Evolutionary conservation across 92 coral and sea anemone species (phyloP).

Genomic region (Micromussa lordhowensis): DNA sequence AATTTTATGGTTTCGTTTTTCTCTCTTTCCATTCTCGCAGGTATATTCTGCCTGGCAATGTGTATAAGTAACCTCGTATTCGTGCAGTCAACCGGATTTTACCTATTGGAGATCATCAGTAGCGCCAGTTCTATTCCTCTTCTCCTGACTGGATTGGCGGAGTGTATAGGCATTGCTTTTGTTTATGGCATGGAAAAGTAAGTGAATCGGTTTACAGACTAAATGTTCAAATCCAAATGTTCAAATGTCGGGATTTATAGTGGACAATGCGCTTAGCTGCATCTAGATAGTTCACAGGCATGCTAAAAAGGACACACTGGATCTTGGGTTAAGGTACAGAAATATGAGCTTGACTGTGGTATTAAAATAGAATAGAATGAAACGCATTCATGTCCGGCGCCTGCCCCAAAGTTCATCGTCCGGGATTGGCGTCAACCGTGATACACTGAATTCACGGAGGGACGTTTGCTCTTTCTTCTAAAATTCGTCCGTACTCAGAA

Average conservation of each 20-base stretch:
- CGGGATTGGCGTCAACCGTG: no score
- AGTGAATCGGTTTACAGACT: not conserved
- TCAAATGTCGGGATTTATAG: no score
- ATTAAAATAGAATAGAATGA: not conserved
- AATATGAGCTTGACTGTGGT: not conserved
- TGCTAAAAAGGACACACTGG: not conserved
- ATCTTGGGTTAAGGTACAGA: not conserved
- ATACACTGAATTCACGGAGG: no score
- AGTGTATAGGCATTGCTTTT: slow-evolving; percentile 85
- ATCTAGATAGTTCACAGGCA: no score
- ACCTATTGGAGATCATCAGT: slow-evolving; percentile 83
- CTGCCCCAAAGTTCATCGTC: not conserved
- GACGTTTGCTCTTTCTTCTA: no score
- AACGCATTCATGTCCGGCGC: not conserved
- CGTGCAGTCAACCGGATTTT: slow-evolving; percentile 87
- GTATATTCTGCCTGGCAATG: slow-evolving; percentile 76
- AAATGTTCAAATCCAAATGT: no score
- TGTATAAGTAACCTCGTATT: slow-evolving; percentile 77
- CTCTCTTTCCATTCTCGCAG: slow-evolving; percentile 38
- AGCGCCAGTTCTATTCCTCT: slow-evolving; percentile 81
- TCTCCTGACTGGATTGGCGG: slow-evolving; percentile 85
- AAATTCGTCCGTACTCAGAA: no score
- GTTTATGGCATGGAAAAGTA: slow-evolving; percentile 95
- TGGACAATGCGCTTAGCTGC: no score
- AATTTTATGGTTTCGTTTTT: not conserved